Evolutionary conservation across 2,888 invertebrate genomes (phyloP).

Genomic region (Parelbella ahira): DNA sequence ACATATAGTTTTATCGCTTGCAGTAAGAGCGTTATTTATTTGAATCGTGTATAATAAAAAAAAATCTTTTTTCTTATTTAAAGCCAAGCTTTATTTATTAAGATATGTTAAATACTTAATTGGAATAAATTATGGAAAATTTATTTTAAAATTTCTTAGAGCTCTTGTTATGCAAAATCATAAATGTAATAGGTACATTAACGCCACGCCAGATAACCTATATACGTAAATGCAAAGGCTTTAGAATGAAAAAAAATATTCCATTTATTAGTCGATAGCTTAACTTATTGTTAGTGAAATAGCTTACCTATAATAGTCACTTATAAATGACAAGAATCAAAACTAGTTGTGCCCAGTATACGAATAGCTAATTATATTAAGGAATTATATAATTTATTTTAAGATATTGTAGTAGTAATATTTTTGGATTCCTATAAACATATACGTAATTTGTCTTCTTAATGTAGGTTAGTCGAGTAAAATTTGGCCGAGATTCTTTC

Average conservation of each 20-base stretch:
- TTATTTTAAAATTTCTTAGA: no score
- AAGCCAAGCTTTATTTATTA: slow-evolving; percentile 17
- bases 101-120: no score
- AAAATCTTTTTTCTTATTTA: slow-evolving; percentile 7
- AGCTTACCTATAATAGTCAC: slow-evolving; percentile 75
- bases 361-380: slow-evolving; percentile 75
- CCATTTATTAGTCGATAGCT: slow-evolving; percentile 78
- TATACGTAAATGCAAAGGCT: slow-evolving; percentile 77
- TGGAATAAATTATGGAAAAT: no score
- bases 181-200: slow-evolving; percentile 7
- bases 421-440: slow-evolving; percentile 81
- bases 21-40: slow-evolving; percentile 2
- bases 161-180: slow-evolving; percentile 1
- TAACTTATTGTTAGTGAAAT: slow-evolving; percentile 77
- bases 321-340: slow-evolving; percentile 77
- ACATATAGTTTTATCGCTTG: not conserved
- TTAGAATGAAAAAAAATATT: slow-evolving; percentile 74
- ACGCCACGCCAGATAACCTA: slow-evolving; percentile 54
- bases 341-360: slow-evolving; percentile 81
- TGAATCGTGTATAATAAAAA: slow-evolving; percentile 10
- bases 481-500: slow-evolving; percentile 68
- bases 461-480: slow-evolving; percentile 45
- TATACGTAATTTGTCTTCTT: slow-evolving; percentile 74
- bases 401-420: slow-evolving; percentile 78
- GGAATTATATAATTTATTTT: slow-evolving; percentile 76